Percentiles rank a stretch among this genome's conserved stretches.
Evolutionary conservation across 2,888 invertebrate genomes (phyloP).

Genomic region (Amphipyra berbera): DNA sequence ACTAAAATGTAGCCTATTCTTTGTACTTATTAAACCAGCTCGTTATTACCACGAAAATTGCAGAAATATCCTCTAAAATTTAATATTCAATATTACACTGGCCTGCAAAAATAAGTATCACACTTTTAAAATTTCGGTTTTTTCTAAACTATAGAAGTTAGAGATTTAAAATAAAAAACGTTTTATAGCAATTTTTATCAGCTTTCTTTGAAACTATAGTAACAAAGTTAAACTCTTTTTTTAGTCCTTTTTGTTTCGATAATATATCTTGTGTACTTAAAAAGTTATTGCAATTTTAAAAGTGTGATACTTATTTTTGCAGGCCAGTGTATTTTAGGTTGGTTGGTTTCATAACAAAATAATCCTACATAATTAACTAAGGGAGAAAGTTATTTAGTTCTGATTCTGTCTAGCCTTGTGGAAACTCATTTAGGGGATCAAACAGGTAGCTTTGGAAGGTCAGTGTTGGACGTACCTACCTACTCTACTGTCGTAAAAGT

Average conservation of each 20-base stretch:
- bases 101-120: too few relatives aligned
- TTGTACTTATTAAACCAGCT: background rate
- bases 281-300: too few relatives aligned
- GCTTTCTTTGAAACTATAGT: too few relatives aligned
- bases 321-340: conserved; percentile 24
- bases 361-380: conserved; percentile 38
- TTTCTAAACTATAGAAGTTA: too few relatives aligned
- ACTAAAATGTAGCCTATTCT: background rate
- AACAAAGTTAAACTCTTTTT: too few relatives aligned
- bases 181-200: too few relatives aligned
- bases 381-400: conserved; percentile 29
- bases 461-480: conserved; percentile 23
- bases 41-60: background rate
- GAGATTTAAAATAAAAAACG: too few relatives aligned
- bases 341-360: conserved; percentile 30
- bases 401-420: conserved; percentile 29
- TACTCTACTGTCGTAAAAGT: conserved; percentile 35
- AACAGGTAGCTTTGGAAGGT: conserved; percentile 36
- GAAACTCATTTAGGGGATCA: conserved; percentile 51
- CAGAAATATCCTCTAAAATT: conserved; percentile 9
- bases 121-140: too few relatives aligned
- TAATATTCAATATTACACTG: conserved; percentile 32
- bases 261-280: too few relatives aligned
- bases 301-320: too few relatives aligned
- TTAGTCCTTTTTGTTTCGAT: too few relatives aligned